Base-by-base conservation (phyloP, 1,140 invertebrate genomes). In the Globodera ellingtonae region DNA sequence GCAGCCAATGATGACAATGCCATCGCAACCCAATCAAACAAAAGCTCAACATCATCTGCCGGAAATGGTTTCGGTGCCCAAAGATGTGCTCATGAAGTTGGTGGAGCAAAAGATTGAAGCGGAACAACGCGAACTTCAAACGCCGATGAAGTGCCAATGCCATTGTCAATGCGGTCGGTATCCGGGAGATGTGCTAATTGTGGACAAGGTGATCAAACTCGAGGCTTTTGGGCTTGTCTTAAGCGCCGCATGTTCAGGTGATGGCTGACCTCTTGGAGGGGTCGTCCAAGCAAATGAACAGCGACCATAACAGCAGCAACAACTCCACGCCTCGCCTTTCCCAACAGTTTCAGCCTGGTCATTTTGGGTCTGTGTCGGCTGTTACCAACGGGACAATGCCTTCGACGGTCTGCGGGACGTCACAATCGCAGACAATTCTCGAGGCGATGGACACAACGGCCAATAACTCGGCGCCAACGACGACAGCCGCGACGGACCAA, bases 101-200 rank as follows among this genome's bases (percentile, higher is more conserved):
- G 84, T 85, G 44, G 83, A 87, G 80, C 77, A 80, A 21, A 80
- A 74, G 62, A 81, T 83, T 44, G 80, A 87, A 73, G 70, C 75
- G 47, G 84, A 82, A 44, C 79, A 81, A 47, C 78, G 83, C 6
- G 70, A 76, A 24, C 79, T 52, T 46, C 78, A 85, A 84, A 77
- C 56, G 21, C 83, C 86, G 35, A 78, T 56, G 44, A 89, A 88
- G 50, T 88, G 86, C 50, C 72, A 81, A 35, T 87, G 86, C 75
- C 78, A 86, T 72, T 88, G 86, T n/a, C 48, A 80, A 72, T 88
- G 86, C 73, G 86, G 86, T 24, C 78, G 86, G 6, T 88, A 88
- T 74, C 88, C 88, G 50, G 82, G 81, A 47, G 86, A 89, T 46
- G 18, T 83, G 4, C 75, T 84, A 15, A 88, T 88, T 76, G 86